phyloP scores from a whole-genome alignment of 2,888 invertebrate genomes.

The Strigamia maritima region DNA sequence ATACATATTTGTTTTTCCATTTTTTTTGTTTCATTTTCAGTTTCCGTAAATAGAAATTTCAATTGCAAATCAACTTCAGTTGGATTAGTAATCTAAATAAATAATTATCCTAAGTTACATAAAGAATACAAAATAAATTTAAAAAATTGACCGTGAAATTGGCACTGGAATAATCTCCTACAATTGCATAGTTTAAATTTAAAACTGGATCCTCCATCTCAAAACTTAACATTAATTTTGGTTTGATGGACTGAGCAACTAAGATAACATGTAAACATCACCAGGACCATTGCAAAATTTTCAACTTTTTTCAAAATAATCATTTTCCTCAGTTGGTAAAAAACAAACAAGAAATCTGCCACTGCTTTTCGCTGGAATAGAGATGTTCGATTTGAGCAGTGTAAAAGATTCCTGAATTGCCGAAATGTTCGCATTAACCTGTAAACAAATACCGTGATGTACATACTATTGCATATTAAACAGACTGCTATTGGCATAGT shows the following conservation, averaged over 20 bases:
- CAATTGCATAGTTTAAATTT: neutral
- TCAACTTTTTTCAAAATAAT: slow-evolving; percentile 2
- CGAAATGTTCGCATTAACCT: neutral
- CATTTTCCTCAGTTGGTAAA: neutral
- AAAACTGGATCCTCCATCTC: neutral
- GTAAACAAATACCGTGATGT: neutral
- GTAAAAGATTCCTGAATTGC: neutral
- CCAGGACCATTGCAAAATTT: neutral
- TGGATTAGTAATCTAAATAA: neutral
- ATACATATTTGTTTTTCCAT: neutral
- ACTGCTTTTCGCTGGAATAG: neutral
- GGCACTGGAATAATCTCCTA: neutral
- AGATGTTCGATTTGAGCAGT: neutral
- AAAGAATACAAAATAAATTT: neutral
- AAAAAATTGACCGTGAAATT: neutral
- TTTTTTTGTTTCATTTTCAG: neutral
- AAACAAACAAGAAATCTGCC: neutral
- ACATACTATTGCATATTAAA: neutral
- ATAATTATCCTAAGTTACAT: neutral
- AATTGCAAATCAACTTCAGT: neutral
- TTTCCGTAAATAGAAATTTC: neutral
- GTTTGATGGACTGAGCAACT: neutral
- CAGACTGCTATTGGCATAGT: neutral
- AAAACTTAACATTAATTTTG: neutral
- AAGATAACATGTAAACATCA: neutral